Base-by-base conservation (phyloP, 2,888 invertebrate genomes). In the Cosmia pyralina region DNA sequence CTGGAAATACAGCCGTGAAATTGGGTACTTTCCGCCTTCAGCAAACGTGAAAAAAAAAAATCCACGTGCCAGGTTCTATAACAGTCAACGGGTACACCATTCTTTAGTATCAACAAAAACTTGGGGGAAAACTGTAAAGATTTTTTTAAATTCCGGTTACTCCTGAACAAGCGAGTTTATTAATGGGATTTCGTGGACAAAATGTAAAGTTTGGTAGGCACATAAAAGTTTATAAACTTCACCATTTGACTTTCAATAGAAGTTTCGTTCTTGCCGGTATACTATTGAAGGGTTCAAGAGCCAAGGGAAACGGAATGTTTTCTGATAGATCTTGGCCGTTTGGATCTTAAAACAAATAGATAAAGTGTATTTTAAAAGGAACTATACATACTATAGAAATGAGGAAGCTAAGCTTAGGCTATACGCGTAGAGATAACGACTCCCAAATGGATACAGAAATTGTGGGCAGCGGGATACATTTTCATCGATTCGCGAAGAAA, bases 191-290 rank as follows among this genome's bases (percentile, higher is more conserved):
- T 58, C 60, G 13, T 55, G 13, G 53, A n/a, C 34, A 46, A 17
- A 46, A 57, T 69, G 19, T 80, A 7, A 65, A 75, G 58, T 69
- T 76, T 13, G 28, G 34, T 60, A 50, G 19, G 65, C 28, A 41
- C 13, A 52, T 64, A 19, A 34, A 60, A 70, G 48, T 81, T 75
- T 48, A 62, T 1, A 13, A 69, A 75, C 57, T 75, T 46, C 6
- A 19, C 3, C 10, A 55, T 48, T 59, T 46, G 41, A 46, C 15
- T 65, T 81, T 60, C 19, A 48, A 57, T 11, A 34, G 22, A 55
- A 52, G 6, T 77, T 76, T 38, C 8, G n/a, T 15, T 44, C 19
- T 28, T 63, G 57, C 48, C 19, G 63, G 11, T 48, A 48, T 15
- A 28, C n/a, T 58, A 34, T 58, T 48, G 34, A 41, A 48, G 46